Conservation (phyloP, 2,113 vertebrate genomes). For the Uropsilus gracilis region DNA sequence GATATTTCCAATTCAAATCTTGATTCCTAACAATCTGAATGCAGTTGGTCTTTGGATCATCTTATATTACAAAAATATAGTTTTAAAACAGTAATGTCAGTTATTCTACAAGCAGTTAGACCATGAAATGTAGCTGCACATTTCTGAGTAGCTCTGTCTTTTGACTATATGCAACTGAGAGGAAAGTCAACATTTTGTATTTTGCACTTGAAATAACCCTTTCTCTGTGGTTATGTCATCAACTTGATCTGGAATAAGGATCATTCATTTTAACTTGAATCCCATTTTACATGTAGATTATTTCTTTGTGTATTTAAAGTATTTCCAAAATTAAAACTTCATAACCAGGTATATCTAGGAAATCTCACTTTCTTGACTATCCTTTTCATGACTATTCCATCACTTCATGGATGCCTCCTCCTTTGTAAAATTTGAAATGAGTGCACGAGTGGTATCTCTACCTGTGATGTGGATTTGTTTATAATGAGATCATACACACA, state of each 20-base stretch:
- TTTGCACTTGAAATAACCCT: background rate
- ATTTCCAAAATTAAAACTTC: background rate
- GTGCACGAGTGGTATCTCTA: background rate
- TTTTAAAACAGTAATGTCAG: background rate
- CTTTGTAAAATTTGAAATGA: background rate
- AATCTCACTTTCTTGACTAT: background rate
- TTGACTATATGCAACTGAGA: background rate
- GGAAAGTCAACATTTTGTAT: background rate
- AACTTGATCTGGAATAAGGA: background rate
- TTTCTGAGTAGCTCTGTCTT: background rate
- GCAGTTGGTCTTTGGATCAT: background rate
- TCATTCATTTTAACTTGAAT: background rate
- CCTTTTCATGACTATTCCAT: no score
- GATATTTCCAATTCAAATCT: background rate
- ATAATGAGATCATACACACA: background rate
- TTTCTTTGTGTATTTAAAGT: background rate
- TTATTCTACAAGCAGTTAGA: background rate
- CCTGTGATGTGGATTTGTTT: background rate
- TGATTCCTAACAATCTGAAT: background rate
- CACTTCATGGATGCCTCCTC: background rate
- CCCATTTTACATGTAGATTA: background rate
- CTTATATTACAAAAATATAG: background rate
- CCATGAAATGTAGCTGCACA: background rate
- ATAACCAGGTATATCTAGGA: background rate
- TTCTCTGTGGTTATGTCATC: background rate